These are phyloP conservation scores for Drosophila pruinosa DNA, from an alignment of 1,140 invertebrate species.

Conservation along the genomic window DNA sequence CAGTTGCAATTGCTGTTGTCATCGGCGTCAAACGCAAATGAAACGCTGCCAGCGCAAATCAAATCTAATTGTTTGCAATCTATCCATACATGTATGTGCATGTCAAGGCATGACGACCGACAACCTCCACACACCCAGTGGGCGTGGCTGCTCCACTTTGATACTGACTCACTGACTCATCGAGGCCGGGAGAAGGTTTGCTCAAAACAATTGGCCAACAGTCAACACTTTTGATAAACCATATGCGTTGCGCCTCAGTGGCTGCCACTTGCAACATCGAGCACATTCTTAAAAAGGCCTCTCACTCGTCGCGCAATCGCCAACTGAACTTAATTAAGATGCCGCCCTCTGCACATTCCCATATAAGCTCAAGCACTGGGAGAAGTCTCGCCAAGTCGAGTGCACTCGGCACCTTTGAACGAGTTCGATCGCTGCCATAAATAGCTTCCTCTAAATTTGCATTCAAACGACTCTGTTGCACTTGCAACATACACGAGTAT, in stretches of 20 bases:
- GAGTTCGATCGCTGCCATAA: too few relatives aligned
- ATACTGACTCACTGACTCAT: slow-evolving; percentile 34
- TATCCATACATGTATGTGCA: neutral
- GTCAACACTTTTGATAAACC: slow-evolving; percentile 22
- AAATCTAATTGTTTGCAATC: slow-evolving; percentile 46
- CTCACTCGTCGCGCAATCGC: neutral
- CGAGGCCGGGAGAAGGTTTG: slow-evolving; percentile 41
- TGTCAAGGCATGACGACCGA: slow-evolving; percentile 49
- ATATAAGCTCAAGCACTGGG: slow-evolving; percentile 11
- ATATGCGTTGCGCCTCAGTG: slow-evolving; percentile 30
- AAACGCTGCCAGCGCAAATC: slow-evolving; percentile 67
- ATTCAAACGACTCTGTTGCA: too few relatives aligned
- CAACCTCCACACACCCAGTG: slow-evolving; percentile 64
- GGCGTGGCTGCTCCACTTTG: slow-evolving; percentile 61
- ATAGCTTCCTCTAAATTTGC: too few relatives aligned
- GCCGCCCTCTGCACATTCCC: neutral
- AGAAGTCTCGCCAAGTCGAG: neutral
- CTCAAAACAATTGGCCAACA: slow-evolving; percentile 5
- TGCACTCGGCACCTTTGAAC: slow-evolving; percentile 19
- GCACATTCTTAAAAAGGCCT: slow-evolving; percentile 33
- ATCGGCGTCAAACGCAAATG: slow-evolving; percentile 52
- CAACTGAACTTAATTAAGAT: neutral
- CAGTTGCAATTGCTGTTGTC: slow-evolving; percentile 40
- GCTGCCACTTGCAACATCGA: slow-evolving; percentile 17
- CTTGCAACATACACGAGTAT: too few relatives aligned